These are phyloP conservation scores for Leuctra nigra DNA, from an alignment of 2,888 invertebrate species.

Conservation along the genomic window DNA sequence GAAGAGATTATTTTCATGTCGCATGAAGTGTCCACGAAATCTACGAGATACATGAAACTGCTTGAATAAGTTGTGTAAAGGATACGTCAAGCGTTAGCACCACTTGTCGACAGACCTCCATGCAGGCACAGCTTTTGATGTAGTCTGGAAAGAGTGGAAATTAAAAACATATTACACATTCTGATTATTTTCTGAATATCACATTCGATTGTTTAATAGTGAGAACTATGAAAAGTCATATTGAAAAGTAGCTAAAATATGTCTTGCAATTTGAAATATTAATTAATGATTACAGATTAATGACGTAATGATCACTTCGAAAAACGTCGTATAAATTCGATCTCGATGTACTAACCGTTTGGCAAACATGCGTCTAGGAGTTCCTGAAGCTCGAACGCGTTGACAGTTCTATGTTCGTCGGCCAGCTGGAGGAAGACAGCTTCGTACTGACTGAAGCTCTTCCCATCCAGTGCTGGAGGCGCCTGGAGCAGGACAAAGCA, in stretches of 20 bases:
- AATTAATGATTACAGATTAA: too few relatives aligned
- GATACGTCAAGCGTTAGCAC: conserved; percentile 84
- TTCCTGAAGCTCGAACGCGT: conserved; percentile 87
- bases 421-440: conserved; percentile 84
- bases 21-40: too few relatives aligned
- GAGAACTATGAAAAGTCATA: not conserved
- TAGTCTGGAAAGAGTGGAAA: conserved; percentile 60
- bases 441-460: conserved; percentile 78
- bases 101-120: conserved; percentile 87
- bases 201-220: conserved; percentile 1
- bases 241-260: too few relatives aligned
- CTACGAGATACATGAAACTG: too few relatives aligned
- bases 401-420: conserved; percentile 84
- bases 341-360: conserved; percentile 61
- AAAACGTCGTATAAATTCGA: too few relatives aligned
- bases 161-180: not conserved
- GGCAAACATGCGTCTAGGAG: conserved; percentile 84
- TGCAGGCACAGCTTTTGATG: conserved; percentile 87
- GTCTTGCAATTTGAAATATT: too few relatives aligned
- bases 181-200: not conserved
- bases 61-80: too few relatives aligned
- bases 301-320: too few relatives aligned
- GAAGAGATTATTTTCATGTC: too few relatives aligned
- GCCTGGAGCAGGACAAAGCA: conserved; percentile 40
- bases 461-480: conserved; percentile 55